Conservation (phyloP, 2,888 invertebrate genomes). For the Peribatodes rhomboidaria region DNA sequence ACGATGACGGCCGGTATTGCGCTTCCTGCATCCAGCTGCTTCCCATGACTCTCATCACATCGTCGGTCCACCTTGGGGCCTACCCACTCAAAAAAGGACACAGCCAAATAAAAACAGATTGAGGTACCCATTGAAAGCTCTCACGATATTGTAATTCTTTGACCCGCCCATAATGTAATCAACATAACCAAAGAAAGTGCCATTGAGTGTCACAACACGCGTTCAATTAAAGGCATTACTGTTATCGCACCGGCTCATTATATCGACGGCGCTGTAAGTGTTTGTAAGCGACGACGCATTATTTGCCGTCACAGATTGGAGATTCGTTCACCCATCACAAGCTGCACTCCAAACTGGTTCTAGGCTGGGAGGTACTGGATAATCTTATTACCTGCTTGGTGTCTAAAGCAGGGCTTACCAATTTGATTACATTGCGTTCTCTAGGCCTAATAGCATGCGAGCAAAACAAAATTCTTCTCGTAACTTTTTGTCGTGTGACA, state of each 20-base stretch:
- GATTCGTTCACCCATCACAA: slow-evolving; percentile 62
- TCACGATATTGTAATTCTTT: slow-evolving; percentile 12
- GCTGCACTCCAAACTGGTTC: slow-evolving; percentile 58
- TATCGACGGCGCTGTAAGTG: slow-evolving; percentile 74
- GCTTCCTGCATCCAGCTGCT: no score
- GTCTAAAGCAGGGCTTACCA: background rate
- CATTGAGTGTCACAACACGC: slow-evolving; percentile 44
- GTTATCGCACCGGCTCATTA: slow-evolving; percentile 76
- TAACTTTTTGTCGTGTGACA: no score
- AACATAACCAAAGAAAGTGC: slow-evolving; percentile 19
- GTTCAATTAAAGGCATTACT: slow-evolving; percentile 78
- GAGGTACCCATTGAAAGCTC: background rate
- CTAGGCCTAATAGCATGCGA: no score
- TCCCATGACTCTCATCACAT: no score
- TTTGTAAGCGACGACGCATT: slow-evolving; percentile 71
- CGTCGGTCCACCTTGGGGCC: no score
- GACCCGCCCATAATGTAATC: slow-evolving; percentile 8
- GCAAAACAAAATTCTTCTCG: no score
- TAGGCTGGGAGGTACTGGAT: slow-evolving; percentile 25
- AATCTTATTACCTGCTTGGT: slow-evolving; percentile 7
- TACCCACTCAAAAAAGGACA: background rate
- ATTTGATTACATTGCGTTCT: background rate
- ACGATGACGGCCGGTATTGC: no score
- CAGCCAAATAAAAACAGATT: background rate
- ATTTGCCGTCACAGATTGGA: slow-evolving; percentile 77